Evolutionary conservation across 2,113 vertebrate genomes (phyloP).

Genomic region (Callopanchax toddi): DNA sequence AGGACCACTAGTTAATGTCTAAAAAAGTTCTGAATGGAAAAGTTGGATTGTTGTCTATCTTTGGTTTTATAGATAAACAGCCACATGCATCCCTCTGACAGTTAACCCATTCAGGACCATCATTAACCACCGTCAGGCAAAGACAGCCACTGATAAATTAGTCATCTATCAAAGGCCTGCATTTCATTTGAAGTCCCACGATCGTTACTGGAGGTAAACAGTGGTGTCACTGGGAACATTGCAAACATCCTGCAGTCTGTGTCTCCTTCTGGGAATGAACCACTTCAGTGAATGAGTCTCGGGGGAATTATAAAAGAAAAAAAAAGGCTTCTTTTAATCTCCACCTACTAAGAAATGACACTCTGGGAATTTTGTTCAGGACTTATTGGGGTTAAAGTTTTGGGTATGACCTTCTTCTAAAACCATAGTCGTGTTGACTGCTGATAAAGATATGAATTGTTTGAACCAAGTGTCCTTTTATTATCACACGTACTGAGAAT

Average conservation of each 20-base stretch:
- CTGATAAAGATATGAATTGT: not conserved
- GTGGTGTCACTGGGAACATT: slow-evolving; percentile 54
- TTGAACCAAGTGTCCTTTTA: too few species aligned
- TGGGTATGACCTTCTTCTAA: not conserved
- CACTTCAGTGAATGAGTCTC: slow-evolving; percentile 29
- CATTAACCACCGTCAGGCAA: slow-evolving; percentile 73
- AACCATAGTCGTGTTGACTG: not conserved
- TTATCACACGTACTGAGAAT: too few species aligned
- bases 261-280: slow-evolving; percentile 43
- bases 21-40: slow-evolving; percentile 32
- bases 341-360: slow-evolving; percentile 25
- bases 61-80: not conserved
- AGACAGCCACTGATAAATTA: slow-evolving; percentile 78
- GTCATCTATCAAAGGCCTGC: slow-evolving; percentile 72
- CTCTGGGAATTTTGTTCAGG: not conserved
- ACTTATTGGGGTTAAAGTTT: not conserved
- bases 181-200: slow-evolving; percentile 66
- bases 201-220: slow-evolving; percentile 73
- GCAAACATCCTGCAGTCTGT: slow-evolving; percentile 42
- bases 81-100: not conserved
- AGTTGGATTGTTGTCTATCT: not conserved
- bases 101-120: slow-evolving; percentile 33
- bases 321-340: slow-evolving; percentile 35
- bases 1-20: not conserved
- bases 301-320: slow-evolving; percentile 16